Evolutionary conservation across 2,888 invertebrate species (phyloP).

Genomic region (Agrilus biguttatus): DNA sequence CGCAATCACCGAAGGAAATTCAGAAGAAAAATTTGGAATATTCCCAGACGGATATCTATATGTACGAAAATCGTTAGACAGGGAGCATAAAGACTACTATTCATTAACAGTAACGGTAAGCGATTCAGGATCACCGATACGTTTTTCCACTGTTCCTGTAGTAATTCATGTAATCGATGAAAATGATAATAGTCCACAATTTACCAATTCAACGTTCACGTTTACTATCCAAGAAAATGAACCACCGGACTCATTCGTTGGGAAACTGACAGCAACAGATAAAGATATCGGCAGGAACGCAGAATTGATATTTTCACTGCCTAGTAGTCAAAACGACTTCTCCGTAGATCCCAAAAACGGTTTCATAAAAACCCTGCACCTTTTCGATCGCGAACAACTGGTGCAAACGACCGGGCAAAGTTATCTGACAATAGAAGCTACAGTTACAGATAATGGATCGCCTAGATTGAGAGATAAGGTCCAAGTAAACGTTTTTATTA

Average conservation of each 20-base stretch:
- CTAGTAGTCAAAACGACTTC: conserved; percentile 65
- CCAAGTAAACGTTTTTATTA: conserved; percentile 72
- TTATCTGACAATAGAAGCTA: conserved; percentile 70
- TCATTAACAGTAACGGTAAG: conserved; percentile 71
- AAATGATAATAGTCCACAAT: conserved; percentile 90
- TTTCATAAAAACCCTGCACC: conserved; percentile 69
- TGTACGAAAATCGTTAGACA: conserved; percentile 71
- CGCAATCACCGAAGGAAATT: conserved; percentile 73
- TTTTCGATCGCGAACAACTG: conserved; percentile 80
- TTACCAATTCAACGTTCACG: conserved; percentile 79
- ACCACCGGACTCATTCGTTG: conserved; percentile 79
- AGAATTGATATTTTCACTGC: conserved; percentile 71
- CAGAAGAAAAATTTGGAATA: conserved; percentile 76
- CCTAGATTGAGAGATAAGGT: conserved; percentile 68
- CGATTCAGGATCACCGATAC: conserved; percentile 64
- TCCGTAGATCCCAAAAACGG: conserved; percentile 82
- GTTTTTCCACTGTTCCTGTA: conserved; percentile 77
- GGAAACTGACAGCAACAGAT: conserved; percentile 80
- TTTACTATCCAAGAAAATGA: conserved; percentile 83
- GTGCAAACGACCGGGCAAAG: conserved; percentile 64
- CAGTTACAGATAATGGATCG: conserved; percentile 73
- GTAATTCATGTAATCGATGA: conserved; percentile 90
- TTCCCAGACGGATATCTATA: conserved; percentile 91
- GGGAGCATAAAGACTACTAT: conserved; percentile 85
- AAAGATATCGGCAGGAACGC: conserved; percentile 83